Percentiles rank a stretch among this genome's conserved stretches.
Conservation (phyloP, 1,140 invertebrate genomes). For the Drosophila tani region DNA sequence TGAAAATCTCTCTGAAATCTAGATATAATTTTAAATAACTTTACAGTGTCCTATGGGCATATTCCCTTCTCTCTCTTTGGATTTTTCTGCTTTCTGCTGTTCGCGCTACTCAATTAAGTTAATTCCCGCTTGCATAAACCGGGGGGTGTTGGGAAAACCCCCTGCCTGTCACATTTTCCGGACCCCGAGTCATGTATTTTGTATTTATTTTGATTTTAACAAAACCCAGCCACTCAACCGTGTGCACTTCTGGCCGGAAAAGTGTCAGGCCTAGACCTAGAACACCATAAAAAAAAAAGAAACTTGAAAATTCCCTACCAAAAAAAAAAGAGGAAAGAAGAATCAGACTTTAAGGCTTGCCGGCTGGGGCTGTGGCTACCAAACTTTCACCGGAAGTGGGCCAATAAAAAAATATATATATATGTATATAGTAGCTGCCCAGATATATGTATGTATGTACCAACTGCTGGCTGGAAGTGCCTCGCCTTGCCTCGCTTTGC, state of each 20-base stretch:
- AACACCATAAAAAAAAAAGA: background rate
- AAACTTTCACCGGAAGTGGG: constrained; percentile 36
- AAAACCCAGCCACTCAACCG: constrained; percentile 69
- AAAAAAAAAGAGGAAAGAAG: background rate
- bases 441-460: constrained; percentile 5
- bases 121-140: constrained; percentile 74
- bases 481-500: constrained; percentile 26
- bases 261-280: constrained; percentile 58
- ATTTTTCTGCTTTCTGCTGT: constrained; percentile 14
- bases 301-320: constrained; percentile 19
- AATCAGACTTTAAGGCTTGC: constrained; percentile 36
- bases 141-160: background rate
- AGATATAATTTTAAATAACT: too few relatives aligned
- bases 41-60: background rate
- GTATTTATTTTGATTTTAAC: constrained; percentile 74
- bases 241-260: constrained; percentile 63
- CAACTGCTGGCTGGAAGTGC: constrained; percentile 35
- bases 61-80: too few relatives aligned
- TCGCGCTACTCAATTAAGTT: constrained; percentile 74
- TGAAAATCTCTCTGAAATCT: too few relatives aligned
- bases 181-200: constrained; percentile 60
- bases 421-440: background rate
- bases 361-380: constrained; percentile 13
- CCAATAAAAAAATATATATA: constrained; percentile 28
- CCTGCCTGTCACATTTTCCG: constrained; percentile 29